Base-by-base conservation (phyloP, 2,888 invertebrate genomes). In the Drosophila neutralis region DNA sequence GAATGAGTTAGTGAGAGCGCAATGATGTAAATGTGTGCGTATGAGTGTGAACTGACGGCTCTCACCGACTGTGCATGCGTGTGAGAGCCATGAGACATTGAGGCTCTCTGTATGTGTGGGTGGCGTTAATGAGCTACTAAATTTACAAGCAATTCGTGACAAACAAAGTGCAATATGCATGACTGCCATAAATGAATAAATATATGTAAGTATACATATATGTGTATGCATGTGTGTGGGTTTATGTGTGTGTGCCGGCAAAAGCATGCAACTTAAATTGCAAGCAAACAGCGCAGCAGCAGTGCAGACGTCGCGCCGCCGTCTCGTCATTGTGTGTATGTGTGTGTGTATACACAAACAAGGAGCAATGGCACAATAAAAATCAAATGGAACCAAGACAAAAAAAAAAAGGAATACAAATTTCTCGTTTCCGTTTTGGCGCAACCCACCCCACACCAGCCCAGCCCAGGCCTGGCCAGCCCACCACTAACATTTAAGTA, bases 321-420 rank as follows among this genome's bases (percentile, higher is more conserved):
- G 76, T 73, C 76, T 69, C 69, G 73, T 51, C 75, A 59, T 70
- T 65, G 42, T 74, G 49, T 42, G 24, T 27, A 35, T 53, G 21
- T 57, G 42, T 57, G 21, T 38, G 18, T 59, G 13, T 56, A 36
- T 49, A 56, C 48, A 71, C 74, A 63, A 71, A 68, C 66, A 79
- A 80, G 79, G 77, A 80, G 79, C 78, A 80, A 80, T 71, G 77
- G 80, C 80, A 80, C 80, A 74, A 80, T 75, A 78, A 80, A 80
- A 80, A 64, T 56, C 66, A 77, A 79, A 73, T 70, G 69, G 42
- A 69, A 77, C 64, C 58, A 80, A 79, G 77, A 69, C 67, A 35
- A 21, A 31, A 42, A 57, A 68, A 76, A 68, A 48, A 69, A 71
- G 71, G 75, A 80, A 80, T 78, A 78, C 74, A 80, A 80, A 78